Evolutionary conservation across 2,797 vertebrate species (phyloP), one percentile per base, ranked within the genome.

Genomic region (Holocentrus rufus): DNA sequence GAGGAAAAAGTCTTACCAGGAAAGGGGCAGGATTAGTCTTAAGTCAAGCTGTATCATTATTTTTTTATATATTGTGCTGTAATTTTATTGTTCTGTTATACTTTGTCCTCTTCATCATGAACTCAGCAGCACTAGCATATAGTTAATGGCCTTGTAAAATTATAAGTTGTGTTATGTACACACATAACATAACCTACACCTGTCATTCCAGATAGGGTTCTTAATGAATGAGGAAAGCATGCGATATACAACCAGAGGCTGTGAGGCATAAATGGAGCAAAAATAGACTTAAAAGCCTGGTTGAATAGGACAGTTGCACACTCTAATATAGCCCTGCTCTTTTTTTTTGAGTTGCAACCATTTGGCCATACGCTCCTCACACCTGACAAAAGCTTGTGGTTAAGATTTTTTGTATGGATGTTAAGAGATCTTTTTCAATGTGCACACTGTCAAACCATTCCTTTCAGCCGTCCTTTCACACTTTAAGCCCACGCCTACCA

Each of bases 401-500:
- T n/a, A 22, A 55, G 20, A 10, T 67, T n/a, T 8, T 54, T 1
- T 3, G 47, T 22, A 31, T 27, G 63, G 7, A 27, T 57, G 56
- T 65, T 54, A 30, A 76, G 64, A 65, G 53, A 30, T 56, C 39
- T 63, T 60, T n/a, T 30, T 55, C 46, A 25, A 1, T 22, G 9
- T 67, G 64, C 25, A 57, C 15, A 15, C 2, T 10, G 36, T 76
- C 56, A 30, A 23, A 14, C 70, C 36, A 9, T 52, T 64, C 76
- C 75, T 76, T 56, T 27, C 13, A 3, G 54, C 54, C 25, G 17
- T 30, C 22, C 17, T 72, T 71, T 73, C 56, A 75, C 73, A 57
- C 72, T 80, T 77, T 66, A 47, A 78, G 46, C 72, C 27, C 58
- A 61, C 63, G 2, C 67, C 68, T 50, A 61, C 82, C 65, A 62